Base-by-base conservation (phyloP, 1,140 invertebrate genomes). In the Drosophila equinoxialis region DNA sequence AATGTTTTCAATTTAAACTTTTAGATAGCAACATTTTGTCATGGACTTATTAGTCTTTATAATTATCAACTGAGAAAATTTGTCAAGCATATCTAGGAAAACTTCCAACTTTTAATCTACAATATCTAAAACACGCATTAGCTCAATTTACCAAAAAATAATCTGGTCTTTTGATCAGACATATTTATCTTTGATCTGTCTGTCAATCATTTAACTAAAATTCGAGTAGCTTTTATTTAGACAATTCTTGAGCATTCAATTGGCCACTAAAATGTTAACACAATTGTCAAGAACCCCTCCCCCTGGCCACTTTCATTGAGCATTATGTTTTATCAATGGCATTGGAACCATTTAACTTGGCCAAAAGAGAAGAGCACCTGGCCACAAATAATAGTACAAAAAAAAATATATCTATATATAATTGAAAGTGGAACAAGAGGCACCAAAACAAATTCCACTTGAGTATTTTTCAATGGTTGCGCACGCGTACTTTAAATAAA, bases 351-450 rank as follows among this genome's bases (percentile, higher is more conserved):
- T 48, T 60, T 63, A 57, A 37, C 59, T 14, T 41, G 51, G 54
- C 39, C 48, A 39, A 60, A 64, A 66, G 60, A 45, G 71, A 60
- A 13, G 41, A 73, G 39, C 20, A 75, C 67, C 74, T 74, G 57
- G 65, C 58, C 54, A 64, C 2, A 30, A 30, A 30, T 30, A 30
- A 30, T 30, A 30, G 17, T n/a, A n/a, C n/a, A n/a, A n/a, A n/a
- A n/a, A 73, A 37, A 45, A 39, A 41, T n/a, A 57, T 14, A 62
- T 23, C 37, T 14, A 67, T 39, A 39, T 30, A 20, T 51, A 51
- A 68, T 23, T 58, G 71, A 86, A 85, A 86, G 81, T 89, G 77
- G 84, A 89, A 83, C 84, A 81, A 81, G 77, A 75, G 76, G 75
- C 71, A 61, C 17, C 45, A 58, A 79, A 30, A 45, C 71, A 81